These are phyloP conservation scores for Dicentrarchus labrax DNA, from an alignment of 2,113 vertebrate species.

Conservation along the genomic window DNA sequence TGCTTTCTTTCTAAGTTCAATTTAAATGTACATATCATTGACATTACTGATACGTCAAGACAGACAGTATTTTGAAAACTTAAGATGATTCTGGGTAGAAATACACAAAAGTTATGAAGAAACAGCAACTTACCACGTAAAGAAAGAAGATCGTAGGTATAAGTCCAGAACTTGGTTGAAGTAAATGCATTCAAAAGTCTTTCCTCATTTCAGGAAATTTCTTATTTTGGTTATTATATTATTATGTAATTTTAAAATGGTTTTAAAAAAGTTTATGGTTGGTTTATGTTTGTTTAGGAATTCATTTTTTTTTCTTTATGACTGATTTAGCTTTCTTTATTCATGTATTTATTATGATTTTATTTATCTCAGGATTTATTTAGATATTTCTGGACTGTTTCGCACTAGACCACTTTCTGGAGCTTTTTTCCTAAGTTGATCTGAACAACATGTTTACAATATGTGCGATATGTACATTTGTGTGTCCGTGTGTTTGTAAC, in stretches of 20 bases:
- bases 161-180: slow-evolving; percentile 62
- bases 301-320: background rate
- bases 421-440: background rate
- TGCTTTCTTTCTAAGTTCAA: background rate
- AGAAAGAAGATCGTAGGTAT: slow-evolving; percentile 60
- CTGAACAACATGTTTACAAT: background rate
- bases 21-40: background rate
- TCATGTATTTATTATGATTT: background rate
- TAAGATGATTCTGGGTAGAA: slow-evolving; percentile 16
- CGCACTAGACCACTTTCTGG: background rate
- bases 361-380: slow-evolving; percentile 9
- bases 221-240: slow-evolving; percentile 7
- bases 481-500: background rate
- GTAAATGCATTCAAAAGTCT: slow-evolving; percentile 47
- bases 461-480: background rate
- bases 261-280: slow-evolving; percentile 43
- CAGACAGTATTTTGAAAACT: slow-evolving; percentile 13
- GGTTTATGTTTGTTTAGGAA: slow-evolving; percentile 13
- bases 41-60: slow-evolving; percentile 17
- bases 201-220: slow-evolving; percentile 42
- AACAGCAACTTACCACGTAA: slow-evolving; percentile 76
- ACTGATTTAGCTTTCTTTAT: slow-evolving; percentile 32
- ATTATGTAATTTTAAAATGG: slow-evolving; percentile 17
- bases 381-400: background rate
- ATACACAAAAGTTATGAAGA: slow-evolving; percentile 28